These are phyloP conservation scores for Noctua fimbriata DNA, from an alignment of 2,888 invertebrate species.

Conservation along the genomic window DNA sequence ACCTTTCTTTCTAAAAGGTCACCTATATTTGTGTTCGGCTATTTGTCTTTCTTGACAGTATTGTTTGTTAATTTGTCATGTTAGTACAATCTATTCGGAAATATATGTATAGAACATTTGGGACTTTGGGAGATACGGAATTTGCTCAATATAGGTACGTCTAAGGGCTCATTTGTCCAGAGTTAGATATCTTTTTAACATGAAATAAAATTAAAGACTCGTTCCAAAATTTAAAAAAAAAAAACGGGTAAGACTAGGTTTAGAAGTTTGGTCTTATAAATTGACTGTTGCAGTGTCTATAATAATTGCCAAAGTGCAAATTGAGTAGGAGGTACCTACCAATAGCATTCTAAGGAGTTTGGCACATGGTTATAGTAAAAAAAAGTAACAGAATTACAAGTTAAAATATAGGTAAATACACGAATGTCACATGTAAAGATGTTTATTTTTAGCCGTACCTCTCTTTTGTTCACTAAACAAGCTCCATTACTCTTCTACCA, in stretches of 20 bases:
- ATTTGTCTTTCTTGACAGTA: constrained; percentile 25
- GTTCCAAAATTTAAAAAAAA: background rate
- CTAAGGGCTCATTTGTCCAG: background rate
- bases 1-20: constrained; percentile 18
- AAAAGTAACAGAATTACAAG: background rate
- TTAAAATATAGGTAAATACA: background rate
- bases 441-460: background rate
- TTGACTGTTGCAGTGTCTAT: background rate
- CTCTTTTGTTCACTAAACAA: background rate
- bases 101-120: background rate
- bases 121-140: background rate
- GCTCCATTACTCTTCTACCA: constrained; percentile 6
- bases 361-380: background rate
- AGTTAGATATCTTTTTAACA: background rate
- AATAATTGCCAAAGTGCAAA: background rate
- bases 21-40: constrained; percentile 26
- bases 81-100: background rate
- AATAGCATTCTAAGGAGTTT: background rate
- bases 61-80: constrained; percentile 7
- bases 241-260: background rate
- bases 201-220: background rate
- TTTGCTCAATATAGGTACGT: background rate
- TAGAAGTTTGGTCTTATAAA: background rate
- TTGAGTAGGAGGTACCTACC: too few relatives aligned
- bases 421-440: background rate